Base-by-base conservation (phyloP, 2,797 vertebrate genomes). In the Erithacus rubecula region DNA sequence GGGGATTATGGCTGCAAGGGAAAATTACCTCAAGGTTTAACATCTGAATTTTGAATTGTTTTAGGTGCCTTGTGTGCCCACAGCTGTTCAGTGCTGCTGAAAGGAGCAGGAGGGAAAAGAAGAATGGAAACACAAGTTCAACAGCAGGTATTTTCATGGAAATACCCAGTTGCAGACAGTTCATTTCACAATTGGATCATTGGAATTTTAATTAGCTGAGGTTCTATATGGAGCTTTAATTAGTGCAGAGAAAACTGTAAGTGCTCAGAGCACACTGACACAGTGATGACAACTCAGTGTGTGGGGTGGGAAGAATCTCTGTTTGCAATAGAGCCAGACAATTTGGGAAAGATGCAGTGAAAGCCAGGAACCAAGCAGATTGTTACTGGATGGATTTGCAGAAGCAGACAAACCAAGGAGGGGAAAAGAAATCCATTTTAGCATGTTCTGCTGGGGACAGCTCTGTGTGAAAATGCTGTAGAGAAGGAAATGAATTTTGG, bases 21-120 rank as follows among this genome's bases (percentile, higher is more conserved):
- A 75, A 92, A 92, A 83, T 63, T 56, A 91, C 76, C 74, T 89
- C 39, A 43, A 60, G 69, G 91, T 81, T 93, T 93, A 83, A 92
- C 82, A 83, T 81, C 87, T 81, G 84, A 95, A 78, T 96, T 69
- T 87, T 56, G 65, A 83, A 72, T 91, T 87, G 62, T 29, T 94
- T 30, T 13, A 34, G 53, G 69, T 69, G 41, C 39, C 87, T 64
- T 27, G 0, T n/a, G 58, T 92, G 75, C 51, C 62, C 58, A 49
- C 89, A 95, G 89, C 53, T 94, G 89, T 69, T 93, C 84, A 49
- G n/a, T 79, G 82, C 68, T 78, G 51, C 83, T 87, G 79, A 81
- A 92, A 81, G 60, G 92, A 80, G 65, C 72, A 49, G 84, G 75
- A 91, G 76, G 46, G 30, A 82, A 43, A 63, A 87, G 58, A 63